Evolutionary conservation across 2,888 invertebrate species (phyloP).

Genomic region (Candidula unifasciata): DNA sequence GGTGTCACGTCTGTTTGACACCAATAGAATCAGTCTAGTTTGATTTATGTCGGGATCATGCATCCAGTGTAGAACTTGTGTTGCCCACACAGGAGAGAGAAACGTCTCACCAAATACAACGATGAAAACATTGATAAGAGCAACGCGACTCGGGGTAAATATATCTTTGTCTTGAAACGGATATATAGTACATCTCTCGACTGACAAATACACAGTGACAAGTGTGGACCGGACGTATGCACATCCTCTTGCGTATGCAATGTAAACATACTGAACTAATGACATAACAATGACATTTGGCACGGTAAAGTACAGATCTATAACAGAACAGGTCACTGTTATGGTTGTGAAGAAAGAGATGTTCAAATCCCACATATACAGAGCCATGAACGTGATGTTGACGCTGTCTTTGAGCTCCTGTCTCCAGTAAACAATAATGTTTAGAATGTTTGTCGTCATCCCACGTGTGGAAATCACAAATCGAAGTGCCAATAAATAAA

Average conservation of each 20-base stretch:
- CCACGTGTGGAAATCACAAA: neutral
- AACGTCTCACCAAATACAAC: neutral
- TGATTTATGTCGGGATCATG: neutral
- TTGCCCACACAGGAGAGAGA: conserved; percentile 20
- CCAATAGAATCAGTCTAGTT: neutral
- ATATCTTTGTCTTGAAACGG: conserved; percentile 15
- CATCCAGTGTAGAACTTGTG: neutral
- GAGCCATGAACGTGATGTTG: neutral
- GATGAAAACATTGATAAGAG: neutral
- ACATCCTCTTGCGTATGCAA: conserved; percentile 21
- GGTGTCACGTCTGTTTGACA: conserved; percentile 1
- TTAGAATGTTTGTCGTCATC: conserved; percentile 9
- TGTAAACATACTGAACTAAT: conserved; percentile 21
- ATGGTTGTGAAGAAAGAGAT: neutral
- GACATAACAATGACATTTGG: neutral
- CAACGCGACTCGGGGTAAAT: neutral
- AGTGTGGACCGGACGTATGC: neutral
- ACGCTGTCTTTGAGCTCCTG: conserved; percentile 9
- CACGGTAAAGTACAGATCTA: neutral
- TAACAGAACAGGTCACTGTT: neutral
- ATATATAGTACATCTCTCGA: conserved; percentile 13
- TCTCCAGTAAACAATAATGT: neutral
- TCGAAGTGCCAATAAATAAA: neutral
- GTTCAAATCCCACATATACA: neutral
- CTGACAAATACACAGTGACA: conserved; percentile 23